Evolutionary conservation across 2,888 invertebrate genomes (phyloP).

Genomic region (Neoaliturus tenellus): DNA sequence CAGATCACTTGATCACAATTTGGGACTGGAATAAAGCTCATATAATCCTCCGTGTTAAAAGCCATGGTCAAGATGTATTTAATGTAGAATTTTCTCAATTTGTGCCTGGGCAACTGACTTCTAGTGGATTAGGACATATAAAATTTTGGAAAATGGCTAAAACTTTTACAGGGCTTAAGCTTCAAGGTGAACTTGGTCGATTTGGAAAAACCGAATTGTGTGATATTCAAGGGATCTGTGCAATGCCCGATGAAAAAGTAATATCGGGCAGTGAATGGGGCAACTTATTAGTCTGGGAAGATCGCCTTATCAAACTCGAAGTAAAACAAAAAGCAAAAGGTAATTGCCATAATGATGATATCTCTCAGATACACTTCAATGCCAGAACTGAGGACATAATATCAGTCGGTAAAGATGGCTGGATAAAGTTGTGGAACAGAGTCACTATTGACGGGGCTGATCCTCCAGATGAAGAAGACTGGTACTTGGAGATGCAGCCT

Average conservation of each 20-base stretch:
- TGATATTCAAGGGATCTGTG: slow-evolving; percentile 89
- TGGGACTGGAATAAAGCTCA: slow-evolving; percentile 90
- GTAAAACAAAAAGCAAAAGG: slow-evolving; percentile 76
- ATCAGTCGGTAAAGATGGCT: slow-evolving; percentile 83
- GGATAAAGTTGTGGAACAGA: slow-evolving; percentile 91
- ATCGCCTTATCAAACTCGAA: slow-evolving; percentile 90
- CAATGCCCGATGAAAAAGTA: slow-evolving; percentile 93
- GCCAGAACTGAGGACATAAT: slow-evolving; percentile 74
- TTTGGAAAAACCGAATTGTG: slow-evolving; percentile 96
- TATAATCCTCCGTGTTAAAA: slow-evolving; percentile 87
- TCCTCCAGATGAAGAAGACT: slow-evolving; percentile 85
- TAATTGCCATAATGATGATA: slow-evolving; percentile 84
- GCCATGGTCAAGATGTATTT: slow-evolving; percentile 88
- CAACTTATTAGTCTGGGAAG: slow-evolving; percentile 94
- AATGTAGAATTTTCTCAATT: slow-evolving; percentile 88
- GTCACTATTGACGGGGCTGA: slow-evolving; percentile 93
- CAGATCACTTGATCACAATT: slow-evolving; percentile 91
- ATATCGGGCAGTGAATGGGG: slow-evolving; percentile 94
- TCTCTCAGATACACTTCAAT: slow-evolving; percentile 79
- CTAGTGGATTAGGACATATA: slow-evolving; percentile 86
- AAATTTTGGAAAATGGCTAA: slow-evolving; percentile 96
- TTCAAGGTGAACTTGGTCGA: slow-evolving; percentile 91
- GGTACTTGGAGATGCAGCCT: slow-evolving; percentile 89
- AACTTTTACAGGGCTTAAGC: slow-evolving; percentile 94
- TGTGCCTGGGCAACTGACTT: slow-evolving; percentile 86